A percentile compares a stretch with the other conserved stretches of the same genome.
Conservation (phyloP, 2,888 invertebrate genomes). For the Eilema caniola region DNA sequence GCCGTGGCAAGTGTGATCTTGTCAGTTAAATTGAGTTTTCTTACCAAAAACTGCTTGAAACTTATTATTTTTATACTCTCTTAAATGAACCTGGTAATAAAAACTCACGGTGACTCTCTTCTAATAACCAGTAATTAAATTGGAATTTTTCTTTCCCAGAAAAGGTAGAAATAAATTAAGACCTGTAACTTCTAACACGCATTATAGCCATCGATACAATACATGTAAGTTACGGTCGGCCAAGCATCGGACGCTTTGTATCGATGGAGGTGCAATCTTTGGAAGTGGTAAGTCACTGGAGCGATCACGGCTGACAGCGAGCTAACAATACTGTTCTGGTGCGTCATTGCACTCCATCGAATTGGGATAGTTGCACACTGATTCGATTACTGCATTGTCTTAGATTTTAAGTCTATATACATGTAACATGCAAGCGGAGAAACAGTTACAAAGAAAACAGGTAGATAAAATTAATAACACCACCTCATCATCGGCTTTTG, state of each 20-base stretch:
- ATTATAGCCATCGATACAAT: neutral
- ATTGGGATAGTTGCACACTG: constrained; percentile 45
- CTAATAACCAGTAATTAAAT: too few species aligned
- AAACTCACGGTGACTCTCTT: too few species aligned
- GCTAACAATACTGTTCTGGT: constrained; percentile 69
- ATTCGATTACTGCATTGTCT: neutral
- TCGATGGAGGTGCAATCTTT: constrained; percentile 70
- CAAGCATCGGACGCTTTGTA: constrained; percentile 53
- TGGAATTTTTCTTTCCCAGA: neutral
- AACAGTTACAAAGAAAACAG: too few species aligned
- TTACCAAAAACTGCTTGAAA: too few species aligned
- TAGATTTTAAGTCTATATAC: neutral
- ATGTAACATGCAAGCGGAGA: too few species aligned
- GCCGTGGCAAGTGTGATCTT: too few species aligned
- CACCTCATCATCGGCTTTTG: too few species aligned
- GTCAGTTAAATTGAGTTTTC: too few species aligned
- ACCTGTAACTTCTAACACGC: neutral
- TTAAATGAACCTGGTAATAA: too few species aligned
- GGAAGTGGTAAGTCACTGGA: constrained; percentile 70
- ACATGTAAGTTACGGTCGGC: neutral
- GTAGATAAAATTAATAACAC: too few species aligned
- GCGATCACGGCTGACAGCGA: constrained; percentile 59
- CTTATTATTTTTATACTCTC: too few species aligned
- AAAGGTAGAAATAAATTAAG: neutral
- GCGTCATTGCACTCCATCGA: constrained; percentile 52